Evolutionary conservation across 1,140 invertebrate genomes (phyloP).

Genomic region (Andrena cerasifolii): DNA sequence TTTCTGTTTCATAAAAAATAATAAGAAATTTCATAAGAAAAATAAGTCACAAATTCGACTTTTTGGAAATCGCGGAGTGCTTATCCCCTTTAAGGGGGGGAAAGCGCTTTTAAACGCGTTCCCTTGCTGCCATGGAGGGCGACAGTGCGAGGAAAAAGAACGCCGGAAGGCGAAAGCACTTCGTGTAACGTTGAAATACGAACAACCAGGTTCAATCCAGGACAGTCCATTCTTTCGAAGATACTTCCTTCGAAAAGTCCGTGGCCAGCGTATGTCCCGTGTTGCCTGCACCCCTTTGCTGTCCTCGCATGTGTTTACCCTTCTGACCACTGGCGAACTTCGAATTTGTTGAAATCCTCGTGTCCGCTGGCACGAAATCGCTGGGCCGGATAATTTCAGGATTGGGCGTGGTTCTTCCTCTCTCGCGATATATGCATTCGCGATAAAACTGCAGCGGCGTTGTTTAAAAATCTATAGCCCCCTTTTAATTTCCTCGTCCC

Average conservation of each 20-base stretch:
- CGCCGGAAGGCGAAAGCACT: background rate
- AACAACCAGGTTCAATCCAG: slow-evolving; percentile 7
- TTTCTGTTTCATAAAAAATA: too few relatives aligned
- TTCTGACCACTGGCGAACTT: slow-evolving; percentile 38
- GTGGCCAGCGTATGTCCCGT: slow-evolving; percentile 28
- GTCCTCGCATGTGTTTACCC: slow-evolving; percentile 38
- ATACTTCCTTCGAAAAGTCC: slow-evolving; percentile 56
- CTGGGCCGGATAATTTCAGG: slow-evolving; percentile 61
- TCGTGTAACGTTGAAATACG: background rate
- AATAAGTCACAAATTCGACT: too few relatives aligned
- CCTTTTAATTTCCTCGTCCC: background rate
- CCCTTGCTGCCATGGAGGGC: background rate
- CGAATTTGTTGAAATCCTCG: slow-evolving; percentile 47
- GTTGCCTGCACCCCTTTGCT: slow-evolving; percentile 22
- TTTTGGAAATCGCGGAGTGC: too few relatives aligned
- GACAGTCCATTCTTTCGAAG: slow-evolving; percentile 50
- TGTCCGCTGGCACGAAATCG: slow-evolving; percentile 39
- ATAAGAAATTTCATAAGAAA: too few relatives aligned
- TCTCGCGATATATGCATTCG: background rate
- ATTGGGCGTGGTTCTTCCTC: slow-evolving; percentile 7
- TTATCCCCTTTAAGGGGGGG: too few relatives aligned
- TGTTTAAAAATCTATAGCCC: background rate
- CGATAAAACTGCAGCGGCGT: background rate
- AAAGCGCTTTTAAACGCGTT: background rate
- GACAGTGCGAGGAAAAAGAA: background rate